A percentile compares a stretch with the other conserved stretches of the same genome.
Conservation (phyloP, 2,888 invertebrate genomes). For the Pseudococcus longispinus region DNA sequence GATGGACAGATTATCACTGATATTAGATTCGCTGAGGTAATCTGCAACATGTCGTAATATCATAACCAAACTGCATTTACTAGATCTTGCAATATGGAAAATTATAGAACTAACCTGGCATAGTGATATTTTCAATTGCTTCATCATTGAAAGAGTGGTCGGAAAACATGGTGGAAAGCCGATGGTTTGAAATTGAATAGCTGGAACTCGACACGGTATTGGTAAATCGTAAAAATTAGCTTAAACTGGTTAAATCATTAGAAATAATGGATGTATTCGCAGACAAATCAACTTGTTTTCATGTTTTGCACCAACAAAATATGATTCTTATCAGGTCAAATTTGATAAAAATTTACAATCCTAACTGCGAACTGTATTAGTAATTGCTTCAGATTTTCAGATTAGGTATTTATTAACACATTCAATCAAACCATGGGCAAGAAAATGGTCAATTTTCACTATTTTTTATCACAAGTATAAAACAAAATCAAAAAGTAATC, state of each 20-base stretch:
- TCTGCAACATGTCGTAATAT: background rate
- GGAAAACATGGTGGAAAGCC: background rate
- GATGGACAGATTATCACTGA: constrained; percentile 25
- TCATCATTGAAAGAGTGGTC: constrained; percentile 11
- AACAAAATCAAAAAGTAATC: too few relatives aligned
- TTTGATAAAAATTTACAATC: background rate
- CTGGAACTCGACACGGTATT: background rate
- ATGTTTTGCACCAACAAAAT: too few relatives aligned
- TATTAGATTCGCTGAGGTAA: constrained; percentile 13
- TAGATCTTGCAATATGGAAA: background rate
- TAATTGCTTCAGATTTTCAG: too few relatives aligned
- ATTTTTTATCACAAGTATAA: too few relatives aligned
- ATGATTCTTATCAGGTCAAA: background rate
- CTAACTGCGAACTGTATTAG: too few relatives aligned
- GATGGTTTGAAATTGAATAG: background rate
- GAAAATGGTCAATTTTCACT: too few relatives aligned
- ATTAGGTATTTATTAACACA: too few relatives aligned
- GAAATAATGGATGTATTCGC: background rate
- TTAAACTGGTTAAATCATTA: too few relatives aligned
- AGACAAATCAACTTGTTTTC: background rate
- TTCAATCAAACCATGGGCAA: too few relatives aligned
- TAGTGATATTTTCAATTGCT: constrained; percentile 42
- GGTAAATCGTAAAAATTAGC: background rate
- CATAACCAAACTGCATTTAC: background rate
- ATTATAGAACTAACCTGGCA: background rate